Evolutionary conservation across 2,888 invertebrate genomes (phyloP), one percentile per base, ranked within the genome.

Genomic region (Stenodera caucasica): DNA sequence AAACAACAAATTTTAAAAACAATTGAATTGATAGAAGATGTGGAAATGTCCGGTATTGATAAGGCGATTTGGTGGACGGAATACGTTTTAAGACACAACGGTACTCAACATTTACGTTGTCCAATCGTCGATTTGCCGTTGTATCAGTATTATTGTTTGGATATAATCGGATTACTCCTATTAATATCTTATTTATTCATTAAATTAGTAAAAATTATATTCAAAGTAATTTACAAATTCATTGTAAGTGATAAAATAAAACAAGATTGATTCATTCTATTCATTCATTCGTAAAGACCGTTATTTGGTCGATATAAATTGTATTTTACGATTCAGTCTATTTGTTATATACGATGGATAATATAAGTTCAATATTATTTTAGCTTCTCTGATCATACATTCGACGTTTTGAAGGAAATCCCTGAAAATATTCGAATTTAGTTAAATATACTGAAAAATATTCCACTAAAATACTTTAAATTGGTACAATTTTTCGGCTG

Each of bases 231-330:
- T 45, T 45, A 45, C 45, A 45, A 45, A 23, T 6, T 45, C 12
- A 21, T 9, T 45, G 45, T 45, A 23, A 23, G 21, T 23, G 23
- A 45, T 45, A 45, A 45, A 45, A 45, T 45, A 45, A 45, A 45
- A 45, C 45, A 23, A 45, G 45, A 45, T 45, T 45, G 23, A 45
- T 23, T 12, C 11, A 26, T n/a, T n/a, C n/a, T n/a, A n/a, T n/a
- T n/a, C n/a, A n/a, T n/a, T n/a, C n/a, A n/a, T n/a, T n/a, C n/a
- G n/a, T n/a, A n/a, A n/a, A n/a, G n/a, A n/a, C n/a, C n/a, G n/a
- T 72, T 67, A 74, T 68, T 74, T 74, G 57, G 71, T 71, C 61
- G 73, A 73, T 65, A 75, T 74, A 74, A 75, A 75, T 63, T 75
- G 72, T 65, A 75, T 74, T 65, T 75, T 75, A 63, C 67, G 71